A percentile compares a stretch with the other conserved stretches of the same genome.
Conservation (phyloP, 1,140 invertebrate genomes). For the Sitodiplosis mosellana region DNA sequence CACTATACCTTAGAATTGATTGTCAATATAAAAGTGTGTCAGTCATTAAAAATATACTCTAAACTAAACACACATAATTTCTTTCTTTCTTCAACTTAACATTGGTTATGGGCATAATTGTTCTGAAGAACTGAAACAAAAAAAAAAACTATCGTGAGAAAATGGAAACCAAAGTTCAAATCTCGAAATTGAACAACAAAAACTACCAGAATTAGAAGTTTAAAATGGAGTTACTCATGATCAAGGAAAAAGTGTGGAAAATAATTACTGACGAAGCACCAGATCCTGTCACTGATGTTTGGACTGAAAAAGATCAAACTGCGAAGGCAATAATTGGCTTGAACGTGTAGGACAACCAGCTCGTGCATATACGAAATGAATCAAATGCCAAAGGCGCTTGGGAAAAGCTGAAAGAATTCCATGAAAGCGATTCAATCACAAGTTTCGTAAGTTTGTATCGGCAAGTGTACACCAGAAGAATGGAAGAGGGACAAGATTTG, state of each 20-base stretch:
- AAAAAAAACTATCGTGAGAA: too few relatives aligned
- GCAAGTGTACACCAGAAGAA: neutral
- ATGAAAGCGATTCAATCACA: neutral
- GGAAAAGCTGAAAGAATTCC: neutral
- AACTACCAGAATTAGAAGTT: neutral
- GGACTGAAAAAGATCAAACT: neutral
- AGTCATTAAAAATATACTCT: too few relatives aligned
- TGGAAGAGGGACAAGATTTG: neutral
- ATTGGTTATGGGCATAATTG: too few relatives aligned
- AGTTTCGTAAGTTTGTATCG: neutral
- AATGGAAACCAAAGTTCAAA: neutral
- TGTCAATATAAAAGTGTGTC: too few relatives aligned
- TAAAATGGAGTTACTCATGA: neutral
- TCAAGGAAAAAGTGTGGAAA: neutral
- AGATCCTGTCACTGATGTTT: neutral
- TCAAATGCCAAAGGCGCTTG: neutral
- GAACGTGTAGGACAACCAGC: neutral
- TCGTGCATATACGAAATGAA: neutral
- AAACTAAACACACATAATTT: too few relatives aligned
- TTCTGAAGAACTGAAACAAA: too few relatives aligned
- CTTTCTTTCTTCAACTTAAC: too few relatives aligned
- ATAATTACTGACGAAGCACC: neutral
- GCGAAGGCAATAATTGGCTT: neutral
- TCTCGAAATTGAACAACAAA: neutral
- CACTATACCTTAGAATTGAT: too few relatives aligned